Evolutionary conservation across 2,888 invertebrate genomes (phyloP).

Genomic region (Chaetogeoica ovagalla): DNA sequence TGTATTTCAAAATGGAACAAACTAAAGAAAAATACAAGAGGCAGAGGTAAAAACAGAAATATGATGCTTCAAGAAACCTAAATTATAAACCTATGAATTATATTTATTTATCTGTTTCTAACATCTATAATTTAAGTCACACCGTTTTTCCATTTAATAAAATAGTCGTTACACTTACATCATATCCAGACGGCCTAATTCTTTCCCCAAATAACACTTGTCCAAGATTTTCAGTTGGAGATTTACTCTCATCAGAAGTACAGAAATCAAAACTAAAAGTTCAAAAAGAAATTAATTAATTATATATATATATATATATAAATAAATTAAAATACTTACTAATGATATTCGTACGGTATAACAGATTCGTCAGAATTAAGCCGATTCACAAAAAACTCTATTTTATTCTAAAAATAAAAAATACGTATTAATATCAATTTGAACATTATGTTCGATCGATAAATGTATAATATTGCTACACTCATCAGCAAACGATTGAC

Average conservation of each 20-base stretch:
- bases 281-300: slow-evolving; percentile 5
- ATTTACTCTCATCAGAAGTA: slow-evolving; percentile 69
- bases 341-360: slow-evolving; percentile 96
- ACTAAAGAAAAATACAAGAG: too few species aligned
- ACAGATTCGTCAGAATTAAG: slow-evolving; percentile 97
- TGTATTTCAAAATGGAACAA: too few species aligned
- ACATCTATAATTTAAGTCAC: too few species aligned
- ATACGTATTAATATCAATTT: neutral
- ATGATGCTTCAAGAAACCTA: too few species aligned
- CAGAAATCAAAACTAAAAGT: slow-evolving; percentile 88
- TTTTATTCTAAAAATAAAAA: slow-evolving; percentile 75
- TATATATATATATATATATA: too few species aligned
- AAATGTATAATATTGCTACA: too few species aligned
- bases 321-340: slow-evolving; percentile 64
- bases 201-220: slow-evolving; percentile 99
- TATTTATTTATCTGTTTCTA: too few species aligned
- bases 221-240: slow-evolving; percentile 96
- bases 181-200: slow-evolving; percentile 91
- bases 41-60: too few species aligned
- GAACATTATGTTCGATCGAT: too few species aligned
- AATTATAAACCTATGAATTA: too few species aligned
- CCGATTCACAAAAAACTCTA: slow-evolving; percentile 90
- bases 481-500: too few species aligned
- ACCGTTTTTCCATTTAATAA: too few species aligned
- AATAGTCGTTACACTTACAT: slow-evolving; percentile 63